Base-by-base conservation (phyloP, 2,888 invertebrate species). In the Rosalia funebris region DNA sequence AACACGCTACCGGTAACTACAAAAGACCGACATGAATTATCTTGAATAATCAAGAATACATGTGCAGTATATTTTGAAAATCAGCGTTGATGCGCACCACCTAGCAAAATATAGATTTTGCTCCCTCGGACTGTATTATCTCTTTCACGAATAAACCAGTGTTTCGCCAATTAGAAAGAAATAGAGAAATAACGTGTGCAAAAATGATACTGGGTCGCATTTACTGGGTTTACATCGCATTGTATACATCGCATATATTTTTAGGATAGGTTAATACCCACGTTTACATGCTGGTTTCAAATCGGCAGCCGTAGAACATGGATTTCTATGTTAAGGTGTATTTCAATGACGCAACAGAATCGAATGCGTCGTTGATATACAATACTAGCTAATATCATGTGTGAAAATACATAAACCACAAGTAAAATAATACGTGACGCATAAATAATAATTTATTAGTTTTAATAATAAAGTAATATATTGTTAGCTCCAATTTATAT, bases 1-100 rank as follows among this genome's bases (percentile, higher is more conserved):
- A 47, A 36, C 36, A 37, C 34, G 37, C 12, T 37, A 48, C 48
- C 48, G 48, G 48, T n/a, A 48, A 48, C 37, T 12, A 48, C 48
- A 37, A 31, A 34, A 48, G 12, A 48, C 19, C 48, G 37, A 36
- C 48, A 36, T 19, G 37, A 48, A 48, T 48, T 48, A 48, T 37
- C 36, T 17, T 1, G 32, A 47, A 47, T 47, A 32, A 32, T 32
- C 48, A 34, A 36, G 37, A 48, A 25, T 25, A 48, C 19, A 48
- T 37, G 48, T 48, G 36, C 48, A 36, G 48, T 17, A 12, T 17
- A 9, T 37, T 36, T n/a, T 12, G 12, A 17, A 48, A 46, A 48
- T 36, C 34, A 34, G 36, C 19, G 15, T 17, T 37, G 19, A 34
- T 19, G 48, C 48, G 48, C 48, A 7, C 25, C 25, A 25, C 17